A percentile compares a stretch with the other conserved stretches of the same genome.
These are phyloP conservation scores for Gymnoscopelus microlampas DNA, from an alignment of 2,797 vertebrate species.

Conservation along the genomic window DNA sequence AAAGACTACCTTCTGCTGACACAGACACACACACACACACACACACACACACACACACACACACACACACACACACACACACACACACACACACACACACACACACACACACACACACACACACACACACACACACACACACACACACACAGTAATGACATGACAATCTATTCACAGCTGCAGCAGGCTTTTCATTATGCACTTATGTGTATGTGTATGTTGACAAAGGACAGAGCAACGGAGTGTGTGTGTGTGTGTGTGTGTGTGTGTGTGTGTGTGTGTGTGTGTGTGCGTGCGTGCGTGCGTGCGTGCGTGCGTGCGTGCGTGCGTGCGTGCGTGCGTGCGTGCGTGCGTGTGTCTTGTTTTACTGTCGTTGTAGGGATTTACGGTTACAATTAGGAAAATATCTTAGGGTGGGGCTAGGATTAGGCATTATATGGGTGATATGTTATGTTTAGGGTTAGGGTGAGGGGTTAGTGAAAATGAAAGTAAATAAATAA, in stretches of 20 bases:
- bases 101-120: not conserved
- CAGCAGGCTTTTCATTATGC: conserved; percentile 37
- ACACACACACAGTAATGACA: not conserved
- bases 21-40: conserved; percentile 14
- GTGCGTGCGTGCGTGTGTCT: not conserved
- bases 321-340: too few relatives aligned
- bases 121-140: conserved; percentile 18
- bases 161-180: conserved; percentile 56
- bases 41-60: not conserved
- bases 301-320: too few relatives aligned
- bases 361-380: too few relatives aligned
- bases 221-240: conserved; percentile 18
- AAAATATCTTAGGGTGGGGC: too few relatives aligned
- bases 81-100: not conserved
- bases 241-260: conserved; percentile 5
- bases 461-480: too few relatives aligned
- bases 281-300: too few relatives aligned
- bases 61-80: not conserved
- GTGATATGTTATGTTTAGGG: too few relatives aligned
- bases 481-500: too few relatives aligned
- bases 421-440: too few relatives aligned
- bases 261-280: conserved; percentile 14
- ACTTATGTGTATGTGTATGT: conserved; percentile 27
- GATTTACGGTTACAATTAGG: too few relatives aligned
- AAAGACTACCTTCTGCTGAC: conserved; percentile 9